These are phyloP conservation scores for zebrafish (Danio rerio) DNA, from an alignment of 2,113 vertebrate genomes.

Conservation along the genomic window DNA sequence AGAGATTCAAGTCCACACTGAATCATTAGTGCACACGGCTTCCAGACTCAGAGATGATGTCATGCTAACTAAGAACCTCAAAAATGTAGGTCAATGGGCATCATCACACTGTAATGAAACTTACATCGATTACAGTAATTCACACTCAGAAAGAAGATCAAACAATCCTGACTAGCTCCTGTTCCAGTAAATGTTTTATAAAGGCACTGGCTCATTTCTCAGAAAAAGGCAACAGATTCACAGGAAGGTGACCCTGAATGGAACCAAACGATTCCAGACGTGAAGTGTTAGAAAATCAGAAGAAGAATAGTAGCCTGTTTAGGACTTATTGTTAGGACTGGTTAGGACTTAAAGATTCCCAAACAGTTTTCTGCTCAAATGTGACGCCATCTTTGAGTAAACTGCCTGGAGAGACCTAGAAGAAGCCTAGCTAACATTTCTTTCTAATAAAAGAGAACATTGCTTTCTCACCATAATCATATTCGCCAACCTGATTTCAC, in stretches of 20 bases:
- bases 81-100: constrained; percentile 19
- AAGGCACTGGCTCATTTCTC: background rate
- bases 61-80: background rate
- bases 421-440: constrained; percentile 6
- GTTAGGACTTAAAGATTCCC: background rate
- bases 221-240: constrained; percentile 8
- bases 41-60: background rate
- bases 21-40: background rate
- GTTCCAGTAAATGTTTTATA: background rate
- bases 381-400: constrained; percentile 30
- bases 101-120: constrained; percentile 19
- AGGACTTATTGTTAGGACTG: background rate
- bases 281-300: background rate
- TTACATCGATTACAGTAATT: background rate
- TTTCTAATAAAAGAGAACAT: constrained; percentile 1
- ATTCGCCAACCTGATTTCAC: background rate
- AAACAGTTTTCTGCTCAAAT: constrained; percentile 10
- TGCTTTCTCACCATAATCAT: background rate
- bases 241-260: constrained; percentile 12
- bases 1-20: background rate
- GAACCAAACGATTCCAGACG: constrained; percentile 14
- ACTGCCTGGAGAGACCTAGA: background rate
- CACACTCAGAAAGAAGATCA: background rate
- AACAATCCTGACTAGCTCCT: background rate
- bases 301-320: background rate